A percentile compares a stretch with the other conserved stretches of the same genome.
Conservation (phyloP, 2,888 invertebrate genomes). For the Phorcus lineatus region DNA sequence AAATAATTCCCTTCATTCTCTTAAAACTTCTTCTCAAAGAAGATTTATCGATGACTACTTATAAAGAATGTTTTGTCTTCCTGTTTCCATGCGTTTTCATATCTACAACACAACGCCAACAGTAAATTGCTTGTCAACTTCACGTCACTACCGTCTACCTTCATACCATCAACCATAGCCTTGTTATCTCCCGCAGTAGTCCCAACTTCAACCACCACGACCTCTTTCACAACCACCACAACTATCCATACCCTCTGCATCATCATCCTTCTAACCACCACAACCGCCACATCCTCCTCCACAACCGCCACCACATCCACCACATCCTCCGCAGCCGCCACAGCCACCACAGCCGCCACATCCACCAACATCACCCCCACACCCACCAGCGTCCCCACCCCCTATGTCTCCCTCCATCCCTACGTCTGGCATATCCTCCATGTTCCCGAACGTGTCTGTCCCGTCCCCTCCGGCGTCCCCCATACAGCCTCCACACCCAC, state of each 20-base stretch:
- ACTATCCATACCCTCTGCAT: slow-evolving; percentile 22
- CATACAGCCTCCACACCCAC: slow-evolving; percentile 52
- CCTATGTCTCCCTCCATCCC: slow-evolving; percentile 24
- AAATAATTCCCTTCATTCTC: no score
- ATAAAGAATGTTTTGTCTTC: no score
- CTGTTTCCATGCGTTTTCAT: no score
- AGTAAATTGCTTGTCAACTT: no score
- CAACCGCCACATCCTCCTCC: slow-evolving; percentile 28
- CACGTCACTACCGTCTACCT: no score
- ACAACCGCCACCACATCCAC: slow-evolving; percentile 36
- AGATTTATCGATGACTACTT: no score
- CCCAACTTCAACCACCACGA: slow-evolving; percentile 38
- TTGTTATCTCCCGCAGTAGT: no score
- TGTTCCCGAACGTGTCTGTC: neutral
- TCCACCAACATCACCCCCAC: neutral
- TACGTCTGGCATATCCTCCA: slow-evolving; percentile 28
- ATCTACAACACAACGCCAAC: no score
- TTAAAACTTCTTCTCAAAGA: no score
- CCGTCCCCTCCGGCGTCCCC: neutral
- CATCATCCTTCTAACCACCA: slow-evolving; percentile 24
- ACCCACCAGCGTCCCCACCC: slow-evolving; percentile 30
- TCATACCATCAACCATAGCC: no score
- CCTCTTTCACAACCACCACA: slow-evolving; percentile 22
- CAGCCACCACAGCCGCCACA: slow-evolving; percentile 27
- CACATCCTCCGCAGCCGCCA: slow-evolving; percentile 36